These are phyloP conservation scores for Palloptera scutellata DNA, from an alignment of 2,888 invertebrate species.

Conservation along the genomic window DNA sequence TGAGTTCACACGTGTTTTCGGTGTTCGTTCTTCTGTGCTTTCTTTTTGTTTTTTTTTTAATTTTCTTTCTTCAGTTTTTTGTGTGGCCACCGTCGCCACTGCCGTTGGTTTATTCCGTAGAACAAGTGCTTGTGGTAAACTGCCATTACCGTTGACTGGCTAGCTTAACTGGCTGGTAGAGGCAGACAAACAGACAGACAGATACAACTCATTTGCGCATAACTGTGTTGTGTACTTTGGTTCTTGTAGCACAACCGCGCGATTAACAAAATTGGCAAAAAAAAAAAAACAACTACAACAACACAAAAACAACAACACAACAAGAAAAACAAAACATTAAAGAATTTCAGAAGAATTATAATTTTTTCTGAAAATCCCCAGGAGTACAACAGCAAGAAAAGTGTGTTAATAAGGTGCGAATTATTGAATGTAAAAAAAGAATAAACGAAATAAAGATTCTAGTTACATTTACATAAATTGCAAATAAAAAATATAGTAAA, in stretches of 20 bases:
- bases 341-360: no score
- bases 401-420: slow-evolving; percentile 42
- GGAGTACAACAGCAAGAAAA: slow-evolving; percentile 18
- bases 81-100: slow-evolving; percentile 1
- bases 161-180: slow-evolving; percentile 5
- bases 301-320: slow-evolving; percentile 29
- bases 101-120: slow-evolving; percentile 23
- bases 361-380: neutral
- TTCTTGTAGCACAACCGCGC: neutral
- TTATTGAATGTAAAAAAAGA: slow-evolving; percentile 35
- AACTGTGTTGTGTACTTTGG: slow-evolving; percentile 20
- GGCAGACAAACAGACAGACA: slow-evolving; percentile 6
- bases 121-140: slow-evolving; percentile 37
- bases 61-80: slow-evolving; percentile 20
- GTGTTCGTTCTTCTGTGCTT: slow-evolving; percentile 7
- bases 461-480: neutral
- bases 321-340: no score
- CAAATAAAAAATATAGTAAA: no score
- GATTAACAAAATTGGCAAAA: slow-evolving; percentile 1
- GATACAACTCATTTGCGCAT: slow-evolving; percentile 26
- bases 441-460: slow-evolving; percentile 27
- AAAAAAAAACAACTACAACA: slow-evolving; percentile 8
- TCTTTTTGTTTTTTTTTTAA: slow-evolving; percentile 25
- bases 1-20: slow-evolving; percentile 61
- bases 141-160: slow-evolving; percentile 9